Percentiles rank a stretch among this genome's conserved stretches.
These are phyloP conservation scores for Mesocricetus auratus DNA, from an alignment of 2,113 vertebrate species.

Conservation along the genomic window DNA sequence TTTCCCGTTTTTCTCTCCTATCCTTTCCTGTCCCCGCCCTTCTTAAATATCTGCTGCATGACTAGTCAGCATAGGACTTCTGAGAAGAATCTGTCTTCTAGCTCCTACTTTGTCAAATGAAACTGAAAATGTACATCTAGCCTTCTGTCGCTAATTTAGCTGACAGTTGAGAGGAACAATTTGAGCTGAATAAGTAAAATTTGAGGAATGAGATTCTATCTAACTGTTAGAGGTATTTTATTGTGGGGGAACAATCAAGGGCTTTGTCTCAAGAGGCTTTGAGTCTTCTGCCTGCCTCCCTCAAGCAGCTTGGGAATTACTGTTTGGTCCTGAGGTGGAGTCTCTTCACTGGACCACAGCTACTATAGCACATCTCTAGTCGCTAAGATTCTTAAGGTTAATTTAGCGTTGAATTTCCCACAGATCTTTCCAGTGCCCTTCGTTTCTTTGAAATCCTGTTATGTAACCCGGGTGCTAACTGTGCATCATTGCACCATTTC, in stretches of 20 bases:
- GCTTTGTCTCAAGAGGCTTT: neutral
- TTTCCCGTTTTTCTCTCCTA: neutral
- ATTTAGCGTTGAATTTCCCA: neutral
- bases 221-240: neutral
- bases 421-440: neutral
- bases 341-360: neutral
- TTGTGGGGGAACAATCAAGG: neutral
- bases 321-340: neutral
- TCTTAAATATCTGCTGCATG: constrained; percentile 16
- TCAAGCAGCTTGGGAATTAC: neutral
- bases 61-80: constrained; percentile 10
- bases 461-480: neutral
- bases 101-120: constrained; percentile 13
- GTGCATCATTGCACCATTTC: neutral
- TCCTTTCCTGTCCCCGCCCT: neutral
- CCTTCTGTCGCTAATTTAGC: constrained; percentile 41
- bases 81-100: constrained; percentile 30
- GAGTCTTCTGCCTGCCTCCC: neutral
- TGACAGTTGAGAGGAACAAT: neutral
- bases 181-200: constrained; percentile 36
- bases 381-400: neutral
- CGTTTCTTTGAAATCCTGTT: neutral
- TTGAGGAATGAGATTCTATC: constrained; percentile 17
- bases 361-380: neutral
- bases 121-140: neutral